Base-by-base conservation (phyloP, 2,888 invertebrate genomes). In the Caenorhabditis zanzibari region DNA sequence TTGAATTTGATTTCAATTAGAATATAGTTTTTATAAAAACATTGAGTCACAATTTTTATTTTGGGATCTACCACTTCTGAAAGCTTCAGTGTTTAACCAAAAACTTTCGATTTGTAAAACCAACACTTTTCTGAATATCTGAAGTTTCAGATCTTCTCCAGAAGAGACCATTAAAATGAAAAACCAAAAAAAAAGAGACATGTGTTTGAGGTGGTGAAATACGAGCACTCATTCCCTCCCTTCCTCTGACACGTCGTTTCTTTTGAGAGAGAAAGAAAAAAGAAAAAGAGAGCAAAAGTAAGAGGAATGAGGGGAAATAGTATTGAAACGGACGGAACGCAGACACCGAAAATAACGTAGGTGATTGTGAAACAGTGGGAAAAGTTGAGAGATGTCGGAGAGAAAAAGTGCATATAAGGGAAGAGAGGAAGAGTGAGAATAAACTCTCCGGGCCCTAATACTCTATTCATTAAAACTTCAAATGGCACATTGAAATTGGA, bases 131-230 rank as follows among this genome's bases (percentile, higher is more conserved):
- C n/a, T n/a, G n/a, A 41, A 19, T 59, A 12, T 6, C 14, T 14
- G 14, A 26, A 54, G 24, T 35, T 24, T 41, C 14, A 47, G 63
- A 63, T 44, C 63, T 66, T 52, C 19, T 19, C 12, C 7, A 35
- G 54, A 35, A 68, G 22, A 52, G 52, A 52, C 52, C 52, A 52
- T 32, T 66, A 28, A 68, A 38, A 54, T 68, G 47, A n/a, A 41
- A 54, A 68, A 54, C 54, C 54, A 54, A 54, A 54, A 68, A 35
- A 68, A 68, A 68, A 47, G 64, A 66, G 64, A 66, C 58, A 47
- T 56, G n/a, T 52, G 63, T 63, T 73, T 68, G 54, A 68, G 71
- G 71, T 54, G 69, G 69, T 71, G 71, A 71, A 71, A 71, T 71
- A 58, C 58, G 71, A 71, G 71, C 71, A 58, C 58, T 58, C 71